Evolutionary conservation across 1,140 invertebrate species (phyloP), one percentile per base, ranked within the genome.

Genomic region (Sycophila sp.): DNA sequence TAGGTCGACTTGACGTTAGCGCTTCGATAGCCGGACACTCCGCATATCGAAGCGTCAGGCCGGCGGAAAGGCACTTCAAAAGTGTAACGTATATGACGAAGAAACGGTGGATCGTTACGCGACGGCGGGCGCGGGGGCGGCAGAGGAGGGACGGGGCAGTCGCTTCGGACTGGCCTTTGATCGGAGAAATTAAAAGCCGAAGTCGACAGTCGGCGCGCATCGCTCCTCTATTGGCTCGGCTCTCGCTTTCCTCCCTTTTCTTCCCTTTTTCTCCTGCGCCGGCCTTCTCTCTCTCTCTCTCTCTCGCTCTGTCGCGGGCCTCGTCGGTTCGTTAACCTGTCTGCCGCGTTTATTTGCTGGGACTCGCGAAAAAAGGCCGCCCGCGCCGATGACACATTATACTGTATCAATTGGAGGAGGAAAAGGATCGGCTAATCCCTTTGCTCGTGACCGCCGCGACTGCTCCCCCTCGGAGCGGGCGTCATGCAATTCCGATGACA

Each of bases 311-410:
- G 42, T 30, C 59, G 65, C 64, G 64, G 58, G 71, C 62, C 65
- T 19, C 58, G 55, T 10, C 74, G 80, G 82, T 85, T 84, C 82
- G 83, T 85, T 85, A 85, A 85, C 80, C 83, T 84, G 84, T 85
- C 82, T 78, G 75, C 72, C 75, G 76, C 79, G 82, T 84, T 81
- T 83, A 85, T 83, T 81, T 80, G 75, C 76, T n/a, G n/a, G n/a
- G 65, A 75, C 77, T 73, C 53, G 38, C 73, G 76, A 80, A 77
- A 75, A 73, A 77, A 72, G 78, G 75, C 76, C 71, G 10, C 7
- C 17, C n/a, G 40, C 76, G 75, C 78, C 81, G 76, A 82, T 82
- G 82, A 83, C 81, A 81, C 80, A 84, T 83, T 84, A n/a, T n/a
- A 83, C 79, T 78, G 77, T 82, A 83, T 82, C 80, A 81, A 83